These are phyloP conservation scores for Stenopsyche tienmushanensis DNA, from an alignment of 1,140 invertebrate genomes.

Conservation along the genomic window DNA sequence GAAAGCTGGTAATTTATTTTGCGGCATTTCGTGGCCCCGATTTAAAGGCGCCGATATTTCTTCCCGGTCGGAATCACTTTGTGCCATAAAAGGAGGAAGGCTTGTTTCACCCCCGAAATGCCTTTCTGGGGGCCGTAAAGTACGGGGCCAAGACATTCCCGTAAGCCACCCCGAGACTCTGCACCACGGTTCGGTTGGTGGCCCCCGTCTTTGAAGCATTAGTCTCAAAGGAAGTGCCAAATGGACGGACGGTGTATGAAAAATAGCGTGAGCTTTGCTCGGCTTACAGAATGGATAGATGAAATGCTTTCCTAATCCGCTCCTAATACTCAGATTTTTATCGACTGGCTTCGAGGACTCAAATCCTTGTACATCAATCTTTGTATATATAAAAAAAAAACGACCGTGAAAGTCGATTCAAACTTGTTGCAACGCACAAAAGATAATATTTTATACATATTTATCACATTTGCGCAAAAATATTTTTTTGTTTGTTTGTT, in stretches of 20 bases:
- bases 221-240: slow-evolving; percentile 22
- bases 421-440: too few relatives aligned
- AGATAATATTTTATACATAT: too few relatives aligned
- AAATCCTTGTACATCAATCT: too few relatives aligned
- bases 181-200: not conserved
- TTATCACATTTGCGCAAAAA: too few relatives aligned
- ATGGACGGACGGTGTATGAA: slow-evolving; percentile 21
- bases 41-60: slow-evolving; percentile 9
- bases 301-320: not conserved
- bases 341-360: slow-evolving; percentile 10
- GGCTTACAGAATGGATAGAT: slow-evolving; percentile 5
- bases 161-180: not conserved
- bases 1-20: too few relatives aligned
- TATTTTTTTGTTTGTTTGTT: too few relatives aligned
- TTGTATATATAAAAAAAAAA: too few relatives aligned
- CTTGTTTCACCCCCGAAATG: slow-evolving; percentile 7
- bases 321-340: not conserved
- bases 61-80: slow-evolving; percentile 16
- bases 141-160: slow-evolving; percentile 4
- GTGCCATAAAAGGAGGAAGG: slow-evolving; percentile 13
- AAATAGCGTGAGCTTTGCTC: slow-evolving; percentile 17
- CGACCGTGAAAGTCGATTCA: too few relatives aligned
- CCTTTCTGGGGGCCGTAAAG: slow-evolving; percentile 8
- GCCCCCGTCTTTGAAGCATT: slow-evolving; percentile 9
- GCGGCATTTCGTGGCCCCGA: not conserved